Conservation (phyloP, 2,113 vertebrate species). For the Hemiscyllium ocellatum region DNA sequence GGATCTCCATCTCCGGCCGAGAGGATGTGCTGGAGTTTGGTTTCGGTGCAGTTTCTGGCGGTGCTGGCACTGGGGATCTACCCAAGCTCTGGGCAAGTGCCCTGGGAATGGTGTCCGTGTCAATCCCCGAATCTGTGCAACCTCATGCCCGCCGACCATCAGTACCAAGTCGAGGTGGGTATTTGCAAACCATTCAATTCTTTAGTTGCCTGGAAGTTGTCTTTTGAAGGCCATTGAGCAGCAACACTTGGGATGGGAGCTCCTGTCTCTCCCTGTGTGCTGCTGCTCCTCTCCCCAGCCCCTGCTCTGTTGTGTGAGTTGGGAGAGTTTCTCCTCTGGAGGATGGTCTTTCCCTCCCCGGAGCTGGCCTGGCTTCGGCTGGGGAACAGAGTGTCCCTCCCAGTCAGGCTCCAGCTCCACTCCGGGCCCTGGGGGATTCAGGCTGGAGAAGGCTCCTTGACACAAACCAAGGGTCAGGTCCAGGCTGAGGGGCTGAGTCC, state of each 20-base stretch:
- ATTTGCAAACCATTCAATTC: no score
- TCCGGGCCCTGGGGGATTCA: no score
- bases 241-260: no score
- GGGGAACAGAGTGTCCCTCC: no score
- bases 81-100: no score
- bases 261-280: background rate
- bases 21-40: background rate
- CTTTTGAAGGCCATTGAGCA: no score
- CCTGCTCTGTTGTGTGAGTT: background rate
- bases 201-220: no score
- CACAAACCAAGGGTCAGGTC: no score
- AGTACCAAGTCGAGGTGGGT: background rate
- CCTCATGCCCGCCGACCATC: fast-evolving
- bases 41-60: background rate
- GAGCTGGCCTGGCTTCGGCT: background rate
- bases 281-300: background rate
- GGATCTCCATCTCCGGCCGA: background rate
- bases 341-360: background rate
- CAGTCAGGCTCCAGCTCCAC: no score
- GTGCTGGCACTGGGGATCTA: background rate
- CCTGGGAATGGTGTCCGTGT: no score
- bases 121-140: fast-evolving
- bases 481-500: no score
- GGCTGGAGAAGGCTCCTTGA: no score
- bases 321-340: background rate